A percentile compares a stretch with the other conserved stretches of the same genome.
phyloP scores from a whole-genome alignment of 2,113 vertebrate genomes.

The Prochilodus magdalenae region DNA sequence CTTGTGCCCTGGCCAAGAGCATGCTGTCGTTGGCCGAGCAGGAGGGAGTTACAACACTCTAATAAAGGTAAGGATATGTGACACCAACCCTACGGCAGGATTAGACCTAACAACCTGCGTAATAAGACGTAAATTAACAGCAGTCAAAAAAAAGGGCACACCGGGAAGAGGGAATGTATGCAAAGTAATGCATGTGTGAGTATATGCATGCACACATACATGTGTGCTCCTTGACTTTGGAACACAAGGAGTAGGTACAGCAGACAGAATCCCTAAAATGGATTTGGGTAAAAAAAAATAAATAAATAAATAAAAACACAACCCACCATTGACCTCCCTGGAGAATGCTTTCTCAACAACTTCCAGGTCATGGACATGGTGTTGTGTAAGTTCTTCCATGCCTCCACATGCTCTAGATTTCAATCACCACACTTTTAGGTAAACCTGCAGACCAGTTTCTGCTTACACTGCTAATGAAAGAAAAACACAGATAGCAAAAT shows the following conservation, averaged over 20 bases:
- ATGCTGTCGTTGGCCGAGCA: constrained; percentile 46
- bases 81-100: constrained; percentile 4
- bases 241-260: background rate
- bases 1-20: constrained; percentile 48
- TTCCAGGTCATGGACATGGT: background rate
- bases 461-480: too few species aligned
- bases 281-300: too few species aligned
- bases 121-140: constrained; percentile 35
- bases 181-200: background rate
- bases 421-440: background rate
- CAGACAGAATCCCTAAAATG: too few species aligned
- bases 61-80: constrained; percentile 29
- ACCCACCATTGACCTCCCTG: too few species aligned
- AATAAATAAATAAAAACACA: too few species aligned
- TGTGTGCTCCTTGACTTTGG: background rate
- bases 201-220: background rate
- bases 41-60: constrained; percentile 26
- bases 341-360: too few species aligned
- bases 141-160: constrained; percentile 8
- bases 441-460: background rate
- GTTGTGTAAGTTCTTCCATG: constrained; percentile 16
- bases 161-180: background rate
- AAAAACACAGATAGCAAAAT: too few species aligned
- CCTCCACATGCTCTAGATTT: background rate
- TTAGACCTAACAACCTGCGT: constrained; percentile 17